Evolutionary conservation across 2,888 invertebrate genomes (phyloP).

Genomic region (Lagria hirta): DNA sequence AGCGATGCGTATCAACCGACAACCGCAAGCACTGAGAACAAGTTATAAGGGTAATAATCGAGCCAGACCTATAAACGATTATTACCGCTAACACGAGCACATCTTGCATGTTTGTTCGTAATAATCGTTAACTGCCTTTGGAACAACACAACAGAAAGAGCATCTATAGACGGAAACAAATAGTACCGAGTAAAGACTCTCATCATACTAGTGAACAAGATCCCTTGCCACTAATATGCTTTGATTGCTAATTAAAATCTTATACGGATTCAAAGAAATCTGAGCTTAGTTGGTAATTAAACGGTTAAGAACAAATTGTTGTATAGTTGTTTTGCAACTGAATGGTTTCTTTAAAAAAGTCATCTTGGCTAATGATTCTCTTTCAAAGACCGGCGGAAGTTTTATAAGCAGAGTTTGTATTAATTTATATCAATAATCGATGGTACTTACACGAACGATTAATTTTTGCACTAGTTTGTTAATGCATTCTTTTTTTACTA

Average conservation of each 20-base stretch:
- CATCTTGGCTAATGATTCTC: no score
- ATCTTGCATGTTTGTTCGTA: conserved; percentile 37
- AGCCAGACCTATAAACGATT: conserved; percentile 41
- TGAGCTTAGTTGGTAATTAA: conserved; percentile 9
- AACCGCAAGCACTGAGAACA: conserved; percentile 43
- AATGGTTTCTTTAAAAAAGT: no score
- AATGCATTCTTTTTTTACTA: no score
- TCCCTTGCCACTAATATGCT: conserved; percentile 10
- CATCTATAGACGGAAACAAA: no score
- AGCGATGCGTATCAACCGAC: conserved; percentile 42
- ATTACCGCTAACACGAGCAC: conserved; percentile 30
- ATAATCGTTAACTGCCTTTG: conserved; percentile 31
- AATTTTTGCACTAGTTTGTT: no score
- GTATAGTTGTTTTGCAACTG: no score
- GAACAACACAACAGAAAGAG: conserved; percentile 9
- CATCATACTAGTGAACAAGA: conserved; percentile 10
- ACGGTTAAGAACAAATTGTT: no score
- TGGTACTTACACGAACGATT: no score
- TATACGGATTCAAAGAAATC: conserved; percentile 9
- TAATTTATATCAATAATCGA: no score
- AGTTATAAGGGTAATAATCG: conserved; percentile 46
- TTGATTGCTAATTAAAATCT: conserved; percentile 15
- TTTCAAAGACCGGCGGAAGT: no score
- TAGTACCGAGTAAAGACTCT: no score
- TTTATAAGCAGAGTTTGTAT: no score